Percentiles rank a stretch among this genome's conserved stretches.
phyloP scores from a whole-genome alignment of 1,140 invertebrate genomes.

The Andricus grossulariae region DNA sequence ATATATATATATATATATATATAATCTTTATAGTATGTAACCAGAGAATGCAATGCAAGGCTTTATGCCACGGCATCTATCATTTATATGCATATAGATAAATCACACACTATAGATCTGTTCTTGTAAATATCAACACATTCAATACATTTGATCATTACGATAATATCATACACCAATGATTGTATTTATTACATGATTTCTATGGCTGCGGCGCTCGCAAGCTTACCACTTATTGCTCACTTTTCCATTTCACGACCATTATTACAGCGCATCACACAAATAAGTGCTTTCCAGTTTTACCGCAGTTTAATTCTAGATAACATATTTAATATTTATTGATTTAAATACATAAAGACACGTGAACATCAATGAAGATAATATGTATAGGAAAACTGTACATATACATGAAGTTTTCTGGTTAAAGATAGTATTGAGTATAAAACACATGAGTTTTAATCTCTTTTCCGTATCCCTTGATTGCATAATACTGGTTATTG shows the following conservation, averaged over 20 bases:
- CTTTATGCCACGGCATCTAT: constrained; percentile 61
- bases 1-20: too few species aligned
- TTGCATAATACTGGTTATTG: too few species aligned
- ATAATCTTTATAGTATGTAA: constrained; percentile 20
- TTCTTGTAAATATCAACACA: constrained; percentile 58
- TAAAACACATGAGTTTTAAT: too few species aligned
- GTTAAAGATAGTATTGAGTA: too few species aligned
- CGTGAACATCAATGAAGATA: too few species aligned
- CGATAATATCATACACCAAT: constrained; percentile 42
- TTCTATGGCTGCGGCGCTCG: constrained; percentile 71
- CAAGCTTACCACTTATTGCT: constrained; percentile 75
- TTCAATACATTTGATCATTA: constrained; percentile 46
- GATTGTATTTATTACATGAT: constrained; percentile 58
- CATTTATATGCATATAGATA: constrained; percentile 54
- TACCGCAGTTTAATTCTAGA: too few species aligned
- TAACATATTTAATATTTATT: too few species aligned
- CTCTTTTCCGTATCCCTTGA: too few species aligned
- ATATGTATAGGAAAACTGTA: too few species aligned
- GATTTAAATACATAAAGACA: too few species aligned
- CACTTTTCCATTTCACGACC: constrained; percentile 63
- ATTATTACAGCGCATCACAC: constrained; percentile 48
- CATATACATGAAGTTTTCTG: too few species aligned
- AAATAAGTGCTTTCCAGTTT: constrained; percentile 50
- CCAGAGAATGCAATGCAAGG: constrained; percentile 59
- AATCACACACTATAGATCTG: constrained; percentile 60